These are phyloP conservation scores for Pollenia griseotomentosa DNA, from an alignment of 2,888 invertebrate genomes.

Conservation along the genomic window DNA sequence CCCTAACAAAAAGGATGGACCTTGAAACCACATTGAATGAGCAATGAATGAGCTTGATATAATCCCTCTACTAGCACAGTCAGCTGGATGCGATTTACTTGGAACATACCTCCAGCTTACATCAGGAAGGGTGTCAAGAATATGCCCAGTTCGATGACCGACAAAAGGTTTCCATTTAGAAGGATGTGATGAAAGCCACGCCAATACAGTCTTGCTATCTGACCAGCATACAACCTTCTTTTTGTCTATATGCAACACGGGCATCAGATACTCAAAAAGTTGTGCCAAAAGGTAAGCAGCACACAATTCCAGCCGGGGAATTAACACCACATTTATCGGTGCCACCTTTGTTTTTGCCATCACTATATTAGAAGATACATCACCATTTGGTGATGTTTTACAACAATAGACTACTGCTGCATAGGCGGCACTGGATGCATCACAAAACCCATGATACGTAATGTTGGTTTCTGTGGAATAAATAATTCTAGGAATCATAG, in stretches of 20 bases:
- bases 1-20: conserved; percentile 18
- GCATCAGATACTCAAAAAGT: conserved; percentile 23
- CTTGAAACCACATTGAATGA: conserved; percentile 4
- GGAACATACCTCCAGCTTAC: conserved; percentile 40
- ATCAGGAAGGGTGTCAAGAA: conserved; percentile 22
- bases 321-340: not conserved
- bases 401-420: too few species aligned
- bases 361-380: too few species aligned
- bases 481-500: too few species aligned
- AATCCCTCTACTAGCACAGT: conserved; percentile 41
- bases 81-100: conserved; percentile 25
- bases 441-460: too few species aligned
- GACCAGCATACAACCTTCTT: conserved; percentile 18
- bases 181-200: conserved; percentile 20
- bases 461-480: too few species aligned
- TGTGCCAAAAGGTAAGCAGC: conserved; percentile 29
- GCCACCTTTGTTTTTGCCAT: too few species aligned
- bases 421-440: too few species aligned
- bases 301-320: conserved; percentile 30
- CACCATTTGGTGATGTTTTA: too few species aligned
- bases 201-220: conserved; percentile 36
- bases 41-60: conserved; percentile 29
- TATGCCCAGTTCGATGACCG: conserved; percentile 25
- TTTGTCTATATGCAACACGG: conserved; percentile 13
- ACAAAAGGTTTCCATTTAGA: conserved; percentile 41